Evolutionary conservation across 64 coral and sea anemone species (phyloP).

Genomic region (Astreopora myriophthalma): DNA sequence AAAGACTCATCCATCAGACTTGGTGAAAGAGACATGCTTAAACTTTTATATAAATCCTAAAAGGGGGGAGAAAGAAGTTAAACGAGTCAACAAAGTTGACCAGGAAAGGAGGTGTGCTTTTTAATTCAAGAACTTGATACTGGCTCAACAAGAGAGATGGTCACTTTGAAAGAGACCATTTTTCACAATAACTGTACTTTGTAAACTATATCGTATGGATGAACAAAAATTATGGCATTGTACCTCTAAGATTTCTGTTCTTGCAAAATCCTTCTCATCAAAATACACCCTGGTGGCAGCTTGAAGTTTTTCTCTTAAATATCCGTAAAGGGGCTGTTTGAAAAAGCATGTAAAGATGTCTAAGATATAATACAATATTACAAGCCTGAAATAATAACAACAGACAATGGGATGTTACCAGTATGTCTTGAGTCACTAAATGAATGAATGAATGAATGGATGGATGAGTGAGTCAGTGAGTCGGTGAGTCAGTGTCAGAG

Average conservation of each 20-base stretch:
- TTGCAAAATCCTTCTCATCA: conserved; percentile 89
- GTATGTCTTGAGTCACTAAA: no score
- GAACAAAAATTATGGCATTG: background rate
- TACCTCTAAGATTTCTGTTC: conserved; percentile 78
- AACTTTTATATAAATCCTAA: conserved; percentile 85
- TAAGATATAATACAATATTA: background rate
- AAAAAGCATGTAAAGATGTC: background rate
- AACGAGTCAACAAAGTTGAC: background rate
- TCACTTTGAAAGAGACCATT: no score
- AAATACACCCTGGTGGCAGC: conserved; percentile 95
- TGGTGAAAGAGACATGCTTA: conserved; percentile 75
- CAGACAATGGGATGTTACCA: no score
- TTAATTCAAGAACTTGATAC: no score
- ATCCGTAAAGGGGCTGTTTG: conserved; percentile 84
- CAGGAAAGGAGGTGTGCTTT: background rate
- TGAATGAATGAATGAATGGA: no score
- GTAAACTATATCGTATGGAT: no score
- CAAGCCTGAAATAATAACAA: no score
- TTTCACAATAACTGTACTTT: no score
- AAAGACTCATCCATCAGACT: conserved; percentile 73
- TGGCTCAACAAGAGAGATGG: no score
- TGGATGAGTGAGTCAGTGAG: no score
- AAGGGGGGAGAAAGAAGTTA: background rate
- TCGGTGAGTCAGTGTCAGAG: no score
- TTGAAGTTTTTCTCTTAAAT: conserved; percentile 81